Evolutionary conservation across 2,113 vertebrate genomes (phyloP).

Genomic region (Archocentrus centrarchus): DNA sequence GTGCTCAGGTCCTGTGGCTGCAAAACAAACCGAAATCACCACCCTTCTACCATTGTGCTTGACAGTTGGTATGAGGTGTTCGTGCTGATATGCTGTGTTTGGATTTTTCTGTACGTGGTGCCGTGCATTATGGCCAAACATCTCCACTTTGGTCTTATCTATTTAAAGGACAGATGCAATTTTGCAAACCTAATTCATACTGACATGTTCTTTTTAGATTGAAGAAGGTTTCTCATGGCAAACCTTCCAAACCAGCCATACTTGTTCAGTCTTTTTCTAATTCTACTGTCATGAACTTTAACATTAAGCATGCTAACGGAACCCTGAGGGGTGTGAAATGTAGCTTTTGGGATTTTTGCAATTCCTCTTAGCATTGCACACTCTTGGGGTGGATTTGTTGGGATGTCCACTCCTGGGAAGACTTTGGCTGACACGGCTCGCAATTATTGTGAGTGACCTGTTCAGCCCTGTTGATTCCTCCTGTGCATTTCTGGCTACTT

Average conservation of each 20-base stretch:
- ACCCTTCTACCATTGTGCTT: background rate
- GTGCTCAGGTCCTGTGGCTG: too few relatives aligned
- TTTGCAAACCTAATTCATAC: background rate
- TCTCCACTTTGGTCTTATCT: background rate
- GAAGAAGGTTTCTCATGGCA: background rate
- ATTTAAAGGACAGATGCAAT: background rate
- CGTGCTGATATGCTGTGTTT: background rate
- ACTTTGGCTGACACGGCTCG: background rate
- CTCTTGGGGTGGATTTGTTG: background rate
- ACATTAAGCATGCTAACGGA: background rate
- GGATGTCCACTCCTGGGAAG: background rate
- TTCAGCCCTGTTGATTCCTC: too few relatives aligned
- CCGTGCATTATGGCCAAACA: background rate
- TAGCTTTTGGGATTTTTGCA: background rate
- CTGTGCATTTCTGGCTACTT: too few relatives aligned
- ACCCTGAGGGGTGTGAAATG: background rate
- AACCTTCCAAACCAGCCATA: background rate
- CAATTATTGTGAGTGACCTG: too few relatives aligned
- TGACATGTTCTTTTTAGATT: background rate
- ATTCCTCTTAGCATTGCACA: fast-evolving
- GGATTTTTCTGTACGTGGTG: background rate
- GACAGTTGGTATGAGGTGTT: background rate
- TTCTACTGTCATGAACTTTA: background rate
- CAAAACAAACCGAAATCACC: background rate
- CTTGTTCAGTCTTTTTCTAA: background rate